Evolutionary conservation across 1,140 invertebrate genomes (phyloP), one percentile per base, ranked within the genome.

Genomic region (Holotrichia oblita): DNA sequence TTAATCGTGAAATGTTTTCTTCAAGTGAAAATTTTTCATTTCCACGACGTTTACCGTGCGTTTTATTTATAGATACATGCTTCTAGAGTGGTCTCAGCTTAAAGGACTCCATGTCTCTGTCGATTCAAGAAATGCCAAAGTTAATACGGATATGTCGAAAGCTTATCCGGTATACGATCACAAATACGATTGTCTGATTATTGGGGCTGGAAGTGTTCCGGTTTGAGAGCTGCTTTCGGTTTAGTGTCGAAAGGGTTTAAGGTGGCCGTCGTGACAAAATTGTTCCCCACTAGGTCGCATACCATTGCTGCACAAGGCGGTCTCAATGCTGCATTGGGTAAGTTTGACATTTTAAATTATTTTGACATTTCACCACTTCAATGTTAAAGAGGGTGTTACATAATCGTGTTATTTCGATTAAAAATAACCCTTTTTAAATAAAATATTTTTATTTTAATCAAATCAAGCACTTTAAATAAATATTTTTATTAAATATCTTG

Each of bases 291-390:
- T 0, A 89, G 96, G 78, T 98, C 97, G 72, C 98, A 99, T 86
- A 99, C 98, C 0, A 97, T 99, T 12, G 98, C 98, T 81, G 98
- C 98, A 20, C 98, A 99, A 88, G 97, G 98, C 80, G 98, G 98
- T 77, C 97, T 99, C 80, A 99, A 99, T 91, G 97, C 97, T 77
- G 97, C 97, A 17, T 86, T 94, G 81, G 90, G 91, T 87, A 89
- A 88, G 76, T 77, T n/a, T 78, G 48, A 55, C 48, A 44, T 40
- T 41, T 94, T 95, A 80, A 95, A 95, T 89, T 34, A 34, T 94
- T 93, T 73, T 93, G 93, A 40, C 34, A 72, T 72, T 40, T 72
- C 4, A 72, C 17, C 64, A 72, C n/a, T n/a, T n/a, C 4, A 12
- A 72, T 9, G 22, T 72, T 27, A 4, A 34, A 34, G 27, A 4